Evolutionary conservation across 1,140 invertebrate species (phyloP).

Genomic region (Vanessa atalanta): DNA sequence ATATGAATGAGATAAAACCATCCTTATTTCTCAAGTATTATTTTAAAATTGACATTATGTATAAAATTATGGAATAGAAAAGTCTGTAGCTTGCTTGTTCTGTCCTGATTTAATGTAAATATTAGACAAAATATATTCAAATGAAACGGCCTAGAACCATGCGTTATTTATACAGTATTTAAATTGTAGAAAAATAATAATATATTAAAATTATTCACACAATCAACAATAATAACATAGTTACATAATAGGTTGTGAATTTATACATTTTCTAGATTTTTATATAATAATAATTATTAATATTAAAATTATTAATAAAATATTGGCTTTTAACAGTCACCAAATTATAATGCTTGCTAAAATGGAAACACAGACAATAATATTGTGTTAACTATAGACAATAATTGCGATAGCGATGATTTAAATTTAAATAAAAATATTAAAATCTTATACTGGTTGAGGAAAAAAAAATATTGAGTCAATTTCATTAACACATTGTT

Average conservation of each 20-base stretch:
- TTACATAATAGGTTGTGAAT: constrained; percentile 80
- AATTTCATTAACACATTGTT: background rate
- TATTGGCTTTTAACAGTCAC: constrained; percentile 42
- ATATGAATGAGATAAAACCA: too few relatives aligned
- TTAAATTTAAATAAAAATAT: background rate
- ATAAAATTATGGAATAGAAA: background rate
- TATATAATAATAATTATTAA: constrained; percentile 59
- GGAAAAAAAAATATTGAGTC: background rate
- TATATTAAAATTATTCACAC: constrained; percentile 35
- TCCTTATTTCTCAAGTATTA: too few relatives aligned
- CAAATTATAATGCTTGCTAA: constrained; percentile 24
- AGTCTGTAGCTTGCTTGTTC: background rate
- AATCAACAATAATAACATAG: constrained; percentile 50
- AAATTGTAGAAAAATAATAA: constrained; percentile 13
- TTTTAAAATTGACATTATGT: background rate
- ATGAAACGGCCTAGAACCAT: constrained; percentile 59
- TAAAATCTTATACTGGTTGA: background rate
- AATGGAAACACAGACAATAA: background rate
- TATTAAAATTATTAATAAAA: constrained; percentile 28
- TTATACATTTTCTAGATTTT: constrained; percentile 80
- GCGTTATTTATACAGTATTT: constrained; percentile 36
- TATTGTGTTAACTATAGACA: background rate
- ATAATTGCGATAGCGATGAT: background rate
- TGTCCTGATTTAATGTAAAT: constrained; percentile 29
- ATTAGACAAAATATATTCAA: constrained; percentile 36